phyloP scores from a whole-genome alignment of 2,888 invertebrate species.

The Drosophila kambysellisi region DNA sequence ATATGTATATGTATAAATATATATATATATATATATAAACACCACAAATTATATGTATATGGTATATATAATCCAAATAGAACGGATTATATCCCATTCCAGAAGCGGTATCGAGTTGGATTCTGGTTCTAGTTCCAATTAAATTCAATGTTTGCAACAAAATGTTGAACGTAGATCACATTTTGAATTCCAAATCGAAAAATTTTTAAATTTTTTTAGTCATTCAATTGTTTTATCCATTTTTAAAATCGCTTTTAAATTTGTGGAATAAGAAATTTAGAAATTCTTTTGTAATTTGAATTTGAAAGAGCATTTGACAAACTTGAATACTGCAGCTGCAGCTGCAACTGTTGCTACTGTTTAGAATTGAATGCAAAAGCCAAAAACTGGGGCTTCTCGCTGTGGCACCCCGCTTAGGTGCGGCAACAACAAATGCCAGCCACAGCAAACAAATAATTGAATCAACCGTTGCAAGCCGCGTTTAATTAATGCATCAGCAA shows the following conservation, averaged over 20 bases:
- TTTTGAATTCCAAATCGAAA: not conserved
- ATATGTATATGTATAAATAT: too few species aligned
- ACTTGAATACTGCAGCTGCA: constrained; percentile 1
- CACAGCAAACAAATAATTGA: constrained; percentile 55
- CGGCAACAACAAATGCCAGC: constrained; percentile 11
- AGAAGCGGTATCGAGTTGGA: too few species aligned
- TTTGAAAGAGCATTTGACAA: constrained; percentile 20
- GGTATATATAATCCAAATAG: not conserved
- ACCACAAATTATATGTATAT: not conserved
- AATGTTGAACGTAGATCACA: not conserved
- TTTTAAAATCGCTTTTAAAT: not conserved
- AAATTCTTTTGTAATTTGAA: not conserved
- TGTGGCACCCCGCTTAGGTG: constrained; percentile 7
- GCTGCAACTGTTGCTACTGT: constrained; percentile 13
- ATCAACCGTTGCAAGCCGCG: constrained; percentile 45
- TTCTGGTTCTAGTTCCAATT: not conserved
- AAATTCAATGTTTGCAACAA: not conserved
- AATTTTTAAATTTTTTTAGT: not conserved
- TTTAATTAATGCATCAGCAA: constrained; percentile 56
- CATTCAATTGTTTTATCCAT: not conserved
- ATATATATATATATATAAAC: too few species aligned
- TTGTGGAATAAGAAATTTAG: not conserved
- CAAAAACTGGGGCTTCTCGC: constrained; percentile 10
- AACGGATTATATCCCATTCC: too few species aligned
- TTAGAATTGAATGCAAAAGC: constrained; percentile 39